These are phyloP conservation scores for Anguilla megastoma DNA, from an alignment of 2,797 vertebrate genomes.

Conservation along the genomic window DNA sequence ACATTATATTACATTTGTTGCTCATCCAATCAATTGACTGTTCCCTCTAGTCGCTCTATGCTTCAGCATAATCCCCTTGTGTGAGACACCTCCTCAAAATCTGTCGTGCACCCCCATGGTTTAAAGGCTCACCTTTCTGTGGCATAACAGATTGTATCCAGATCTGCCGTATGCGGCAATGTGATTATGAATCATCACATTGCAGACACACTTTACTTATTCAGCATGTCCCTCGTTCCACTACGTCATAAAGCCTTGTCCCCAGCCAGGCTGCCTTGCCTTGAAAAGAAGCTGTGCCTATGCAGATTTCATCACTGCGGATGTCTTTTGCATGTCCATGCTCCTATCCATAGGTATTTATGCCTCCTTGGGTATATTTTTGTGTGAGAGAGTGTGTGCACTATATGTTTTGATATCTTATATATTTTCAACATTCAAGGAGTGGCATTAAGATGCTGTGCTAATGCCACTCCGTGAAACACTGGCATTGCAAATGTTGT, in stretches of 20 bases:
- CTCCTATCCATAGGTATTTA: not conserved
- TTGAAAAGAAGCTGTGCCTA: not conserved
- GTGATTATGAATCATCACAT: not conserved
- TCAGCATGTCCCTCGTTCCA: not conserved
- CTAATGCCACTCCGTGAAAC: no score
- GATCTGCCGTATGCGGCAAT: not conserved
- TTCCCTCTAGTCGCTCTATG: not conserved
- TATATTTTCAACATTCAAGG: no score
- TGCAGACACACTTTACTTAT: not conserved
- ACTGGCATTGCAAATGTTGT: no score
- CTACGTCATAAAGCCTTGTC: not conserved
- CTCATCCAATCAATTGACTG: not conserved
- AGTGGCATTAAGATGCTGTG: no score
- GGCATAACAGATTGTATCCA: constrained; percentile 2
- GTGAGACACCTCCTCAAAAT: not conserved
- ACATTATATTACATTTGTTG: not conserved
- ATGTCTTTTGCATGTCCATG: not conserved
- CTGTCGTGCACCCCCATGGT: not conserved
- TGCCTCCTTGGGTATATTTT: not conserved
- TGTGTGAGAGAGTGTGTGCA: constrained; percentile 22
- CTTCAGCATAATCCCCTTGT: not conserved
- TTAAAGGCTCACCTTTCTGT: constrained; percentile 5
- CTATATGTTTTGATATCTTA: not conserved
- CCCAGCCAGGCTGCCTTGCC: not conserved
- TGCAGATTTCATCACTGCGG: not conserved